Conservation (phyloP, 2,113 vertebrate genomes). For the Lampris incognitus region DNA sequence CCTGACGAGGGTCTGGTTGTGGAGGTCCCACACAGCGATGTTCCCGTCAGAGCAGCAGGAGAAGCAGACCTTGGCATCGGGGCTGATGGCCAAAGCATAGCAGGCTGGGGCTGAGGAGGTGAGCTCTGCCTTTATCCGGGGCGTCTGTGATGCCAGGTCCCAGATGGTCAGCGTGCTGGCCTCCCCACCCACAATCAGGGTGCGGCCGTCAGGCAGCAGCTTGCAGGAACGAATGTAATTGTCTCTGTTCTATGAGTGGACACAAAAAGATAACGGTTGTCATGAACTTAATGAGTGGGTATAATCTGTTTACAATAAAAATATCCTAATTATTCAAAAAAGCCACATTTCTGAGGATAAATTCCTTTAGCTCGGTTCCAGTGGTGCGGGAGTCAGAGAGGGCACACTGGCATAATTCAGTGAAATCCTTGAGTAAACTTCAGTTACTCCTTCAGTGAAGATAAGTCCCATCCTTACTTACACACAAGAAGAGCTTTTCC, state of each 20-base stretch:
- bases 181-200: slow-evolving; percentile 95
- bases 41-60: slow-evolving; percentile 98
- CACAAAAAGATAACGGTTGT: slow-evolving; percentile 1
- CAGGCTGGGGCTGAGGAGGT: slow-evolving; percentile 95
- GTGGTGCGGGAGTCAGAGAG: neutral
- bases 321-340: neutral
- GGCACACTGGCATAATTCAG: neutral
- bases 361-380: neutral
- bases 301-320: neutral
- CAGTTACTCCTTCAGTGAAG: neutral
- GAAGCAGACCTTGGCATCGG: slow-evolving; percentile 98
- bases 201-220: slow-evolving; percentile 94
- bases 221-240: slow-evolving; percentile 99
- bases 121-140: slow-evolving; percentile 96
- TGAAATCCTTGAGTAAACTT: neutral
- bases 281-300: slow-evolving; percentile 10
- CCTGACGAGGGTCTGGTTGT: slow-evolving; percentile 98
- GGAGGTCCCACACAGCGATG: slow-evolving; percentile 97
- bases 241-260: slow-evolving; percentile 89
- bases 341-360: neutral
- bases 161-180: slow-evolving; percentile 97
- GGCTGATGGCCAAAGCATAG: slow-evolving; percentile 97
- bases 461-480: slow-evolving; percentile 9
- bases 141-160: slow-evolving; percentile 95
- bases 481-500: slow-evolving; percentile 14